Conservation (phyloP, 2,797 vertebrate species). For the Halcyon badia region DNA sequence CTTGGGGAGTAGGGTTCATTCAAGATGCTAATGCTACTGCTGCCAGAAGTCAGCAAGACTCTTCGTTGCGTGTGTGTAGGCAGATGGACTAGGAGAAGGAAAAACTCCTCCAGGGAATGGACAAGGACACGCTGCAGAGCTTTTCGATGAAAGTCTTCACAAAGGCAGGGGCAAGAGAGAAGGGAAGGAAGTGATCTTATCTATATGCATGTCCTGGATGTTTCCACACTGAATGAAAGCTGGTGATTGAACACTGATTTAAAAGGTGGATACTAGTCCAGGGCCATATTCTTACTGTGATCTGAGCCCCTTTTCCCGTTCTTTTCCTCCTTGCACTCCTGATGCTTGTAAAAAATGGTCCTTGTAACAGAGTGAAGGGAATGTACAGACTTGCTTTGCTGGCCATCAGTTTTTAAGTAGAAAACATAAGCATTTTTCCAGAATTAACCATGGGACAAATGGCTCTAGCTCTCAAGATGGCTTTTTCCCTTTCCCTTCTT, state of each 20-base stretch:
- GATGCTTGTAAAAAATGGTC: neutral
- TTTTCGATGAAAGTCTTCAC: neutral
- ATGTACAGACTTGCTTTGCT: neutral
- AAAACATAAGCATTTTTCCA: neutral
- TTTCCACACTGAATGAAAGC: neutral
- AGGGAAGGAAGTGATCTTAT: neutral
- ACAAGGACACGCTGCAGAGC: neutral
- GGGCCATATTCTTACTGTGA: neutral
- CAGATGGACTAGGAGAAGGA: neutral
- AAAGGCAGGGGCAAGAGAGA: neutral
- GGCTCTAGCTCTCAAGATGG: neutral
- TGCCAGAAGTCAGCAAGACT: constrained; percentile 36
- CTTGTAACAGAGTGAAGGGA: neutral
- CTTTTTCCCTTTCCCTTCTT: neutral
- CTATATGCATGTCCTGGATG: neutral
- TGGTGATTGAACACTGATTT: neutral
- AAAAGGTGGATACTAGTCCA: neutral
- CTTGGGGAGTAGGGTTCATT: neutral
- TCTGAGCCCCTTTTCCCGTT: neutral
- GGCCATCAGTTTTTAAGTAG: neutral
- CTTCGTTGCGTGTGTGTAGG: constrained; percentile 26
- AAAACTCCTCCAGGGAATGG: neutral
- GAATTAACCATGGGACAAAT: neutral
- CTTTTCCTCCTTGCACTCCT: neutral
- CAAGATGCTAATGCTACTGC: constrained; percentile 1